Evolutionary conservation across 2,113 vertebrate genomes (phyloP), one percentile per base, ranked within the genome.

Genomic region (Oreochromis aureus): DNA sequence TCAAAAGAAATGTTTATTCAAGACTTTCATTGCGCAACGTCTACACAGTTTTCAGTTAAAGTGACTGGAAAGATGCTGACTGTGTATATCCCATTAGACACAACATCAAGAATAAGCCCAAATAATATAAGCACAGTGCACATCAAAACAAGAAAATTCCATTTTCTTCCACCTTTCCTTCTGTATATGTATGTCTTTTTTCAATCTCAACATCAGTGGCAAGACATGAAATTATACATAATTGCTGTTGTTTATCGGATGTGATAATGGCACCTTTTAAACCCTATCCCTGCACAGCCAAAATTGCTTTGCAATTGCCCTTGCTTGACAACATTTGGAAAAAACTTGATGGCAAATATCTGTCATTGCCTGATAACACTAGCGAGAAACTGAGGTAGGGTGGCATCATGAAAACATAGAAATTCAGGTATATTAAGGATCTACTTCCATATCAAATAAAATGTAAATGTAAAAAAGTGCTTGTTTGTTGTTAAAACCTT

Each of bases 261-360:
- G 92, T 86, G 81, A 93, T 95, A 94, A 95, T 95, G 88, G 92
- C 61, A 27, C 91, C 87, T 93, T 93, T 96, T 94, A 94, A 93
- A 92, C 87, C 41, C 55, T 55, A 86, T 87, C 71, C 84, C 83
- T 76, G 76, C 59, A 89, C 79, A 84, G 86, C 22, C 71, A 73
- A 93, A 96, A 96, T 94, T 96, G 95, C 92, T 94, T 89, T 82
- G 80, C 95, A 96, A 96, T 94, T 93, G 92, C 88, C 48, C 32
- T 69, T 24, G 63, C 59, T 59, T 96, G 93, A 95, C 95, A 95
- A 88, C 82, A 61, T 76, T 80, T 80, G 48, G 22, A 81, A 81
- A 63, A 89, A 81, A 66, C n/a, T 9, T 39, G 84, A 82, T n/a
- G 71, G 80, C 27, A 76, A 69, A 82, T 30, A 71, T 69, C 81